Base-by-base conservation (phyloP, 2,888 invertebrate genomes). In the Lepidocyrtinus sp. region DNA sequence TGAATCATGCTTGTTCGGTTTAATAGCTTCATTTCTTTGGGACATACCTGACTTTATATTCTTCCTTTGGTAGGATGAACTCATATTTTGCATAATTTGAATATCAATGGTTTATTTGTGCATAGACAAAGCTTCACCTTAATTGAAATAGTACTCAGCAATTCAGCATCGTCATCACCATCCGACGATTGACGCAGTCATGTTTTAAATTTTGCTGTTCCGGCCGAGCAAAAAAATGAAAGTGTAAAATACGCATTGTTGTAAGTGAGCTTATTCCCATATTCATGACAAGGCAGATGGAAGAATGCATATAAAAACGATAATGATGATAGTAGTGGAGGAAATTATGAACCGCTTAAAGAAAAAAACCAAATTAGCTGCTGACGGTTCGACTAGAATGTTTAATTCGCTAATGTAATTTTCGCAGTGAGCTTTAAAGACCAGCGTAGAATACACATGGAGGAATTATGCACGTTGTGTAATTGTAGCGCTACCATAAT, bases 21-120 rank as follows among this genome's bases (percentile, higher is more conserved):
- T 50, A 50, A 50, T 50, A n/a, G 17, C 50, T 50, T 50, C 15
- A 50, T 50, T 50, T 17, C 5, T 50, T n/a, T n/a, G n/a, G n/a
- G n/a, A 50, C 15, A 2, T 50, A 50, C 50, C 17, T 36, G 5
- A 50, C 17, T n/a, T n/a, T 7, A 2, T 2, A 50, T 50, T 2
- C 15, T n/a, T 50, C 2, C 2, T 50, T 50, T 12, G 12, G 5
- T 36, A 7, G 12, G 12, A 50, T 50, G 50, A 50, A 50, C 12
- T 50, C 50, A 50, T 50, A 50, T n/a, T 50, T 50, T 50, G 50
- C 50, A 50, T 50, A 50, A 50, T 50, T 50, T n/a, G 50, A 50
- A 50, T 50, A 12, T 50, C n/a, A 50, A 50, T 50, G 50, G 2
- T 5, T 36, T 5, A 36, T 36, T 50, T 7, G 12, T 50, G 17